These are phyloP conservation scores for Malacosoma neustria DNA, from an alignment of 2,888 invertebrate species.

Conservation along the genomic window DNA sequence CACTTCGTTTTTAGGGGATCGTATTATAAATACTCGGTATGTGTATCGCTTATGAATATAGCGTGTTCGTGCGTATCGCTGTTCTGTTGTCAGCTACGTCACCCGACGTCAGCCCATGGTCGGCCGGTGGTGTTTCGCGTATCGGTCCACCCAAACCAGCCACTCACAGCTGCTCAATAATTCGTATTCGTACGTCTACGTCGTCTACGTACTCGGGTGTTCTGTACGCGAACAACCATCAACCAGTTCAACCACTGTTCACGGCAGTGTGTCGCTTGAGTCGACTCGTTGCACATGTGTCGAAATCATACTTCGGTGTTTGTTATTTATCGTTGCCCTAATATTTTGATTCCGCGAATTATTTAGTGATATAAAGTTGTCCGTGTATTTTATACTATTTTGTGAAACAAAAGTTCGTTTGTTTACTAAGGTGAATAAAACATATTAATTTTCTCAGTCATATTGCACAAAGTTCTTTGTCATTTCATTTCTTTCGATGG, in stretches of 20 bases:
- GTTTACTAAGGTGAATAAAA: conserved; percentile 23
- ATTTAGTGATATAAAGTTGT: conserved; percentile 21
- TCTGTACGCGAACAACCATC: not conserved
- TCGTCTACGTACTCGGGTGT: not conserved
- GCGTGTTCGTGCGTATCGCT: not conserved
- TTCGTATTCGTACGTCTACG: conserved; percentile 1
- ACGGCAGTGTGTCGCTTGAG: conserved; percentile 42
- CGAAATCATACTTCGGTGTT: conserved; percentile 29
- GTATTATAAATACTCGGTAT: too few species aligned
- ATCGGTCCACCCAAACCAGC: conserved; percentile 23
- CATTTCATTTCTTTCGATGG: not conserved
- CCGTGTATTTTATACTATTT: too few species aligned
- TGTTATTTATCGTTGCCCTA: conserved; percentile 25
- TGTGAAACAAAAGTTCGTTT: conserved; percentile 15
- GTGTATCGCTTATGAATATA: conserved; percentile 3
- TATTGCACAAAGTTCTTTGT: conserved; percentile 1
- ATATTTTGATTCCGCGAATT: conserved; percentile 17
- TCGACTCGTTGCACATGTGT: conserved; percentile 37
- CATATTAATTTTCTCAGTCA: conserved; percentile 6
- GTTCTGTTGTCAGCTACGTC: conserved; percentile 26
- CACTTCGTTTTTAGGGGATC: too few species aligned
- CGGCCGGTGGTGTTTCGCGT: conserved; percentile 18
- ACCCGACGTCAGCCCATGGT: conserved; percentile 35
- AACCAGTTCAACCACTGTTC: too few species aligned
- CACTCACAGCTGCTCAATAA: conserved; percentile 5